Evolutionary conservation across 2,888 invertebrate species (phyloP), one percentile per base, ranked within the genome.

Genomic region (Macrosiphum euphorbiae): DNA sequence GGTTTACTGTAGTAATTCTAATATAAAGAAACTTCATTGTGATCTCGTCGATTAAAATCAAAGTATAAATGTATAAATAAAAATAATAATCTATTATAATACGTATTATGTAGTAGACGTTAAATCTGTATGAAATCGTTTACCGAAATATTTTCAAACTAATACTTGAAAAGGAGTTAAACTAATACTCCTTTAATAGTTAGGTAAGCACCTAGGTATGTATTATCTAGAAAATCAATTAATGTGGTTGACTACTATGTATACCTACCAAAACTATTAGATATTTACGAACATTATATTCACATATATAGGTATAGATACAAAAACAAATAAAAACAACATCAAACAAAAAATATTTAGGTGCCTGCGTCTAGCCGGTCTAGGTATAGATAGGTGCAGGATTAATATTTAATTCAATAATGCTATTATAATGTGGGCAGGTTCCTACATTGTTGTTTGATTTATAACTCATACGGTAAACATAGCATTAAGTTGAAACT

Each of bases 31-130:
- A 67, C 47, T 10, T 67, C 50, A 50, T 50, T 35, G 35, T 61
- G 35, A 67, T 90, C 47, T 90, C 13, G 67, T 91, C 26, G 35
- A 91, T 91, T 84, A 91, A 41, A 91, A 52, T 52, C 55, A 91
- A 44, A 41, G 41, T 24, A 90, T 16, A 88, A 52, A 87, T 50
- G 11, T 11, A 87, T 35, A 87, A 52, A 20, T 47, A 26, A 86
- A 41, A 47, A 44, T 28, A 44, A 88, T 35, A 88, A 20, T 44
- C 20, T 85, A 13, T 85, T 26, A 84, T 26, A 85, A 44, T 85
- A 47, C 11, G 11, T 28, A 44, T 13, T 85, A 44, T 10, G 4
- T 44, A 35, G 7, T 78, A 20, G 35, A 8, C 2, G 35, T 78
- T 20, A 35, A 35, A 5, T 35, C 78, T 67, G 8, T 35, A 20